phyloP scores from a whole-genome alignment of 2,888 invertebrate genomes.

The Eupithecia inturbata region DNA sequence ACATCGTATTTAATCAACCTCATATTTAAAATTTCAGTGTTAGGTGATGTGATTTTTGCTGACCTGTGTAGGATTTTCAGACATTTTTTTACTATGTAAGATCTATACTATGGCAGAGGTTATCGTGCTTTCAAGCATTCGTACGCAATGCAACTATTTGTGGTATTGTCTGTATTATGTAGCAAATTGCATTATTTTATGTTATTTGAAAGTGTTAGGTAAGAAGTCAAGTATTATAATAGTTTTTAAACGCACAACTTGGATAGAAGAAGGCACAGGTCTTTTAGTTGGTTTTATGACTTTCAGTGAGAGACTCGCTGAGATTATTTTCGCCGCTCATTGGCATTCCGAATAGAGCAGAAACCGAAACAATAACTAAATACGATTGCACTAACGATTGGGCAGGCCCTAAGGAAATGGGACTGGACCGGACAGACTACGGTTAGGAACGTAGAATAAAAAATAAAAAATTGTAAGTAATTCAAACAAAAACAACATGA shows the following conservation, averaged over 20 bases:
- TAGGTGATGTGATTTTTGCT: background rate
- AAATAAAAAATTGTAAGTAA: too few relatives aligned
- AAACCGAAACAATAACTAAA: too few relatives aligned
- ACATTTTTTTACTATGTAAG: background rate
- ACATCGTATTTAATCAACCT: too few relatives aligned
- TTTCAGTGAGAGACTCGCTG: too few relatives aligned
- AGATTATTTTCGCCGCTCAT: too few relatives aligned
- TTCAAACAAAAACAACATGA: too few relatives aligned
- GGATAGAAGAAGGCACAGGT: background rate
- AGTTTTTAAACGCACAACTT: background rate
- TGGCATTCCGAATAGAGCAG: too few relatives aligned
- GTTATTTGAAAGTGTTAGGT: constrained; percentile 5
- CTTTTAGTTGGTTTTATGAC: too few relatives aligned
- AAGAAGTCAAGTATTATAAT: background rate
- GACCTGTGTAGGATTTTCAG: background rate
- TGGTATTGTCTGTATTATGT: constrained; percentile 25
- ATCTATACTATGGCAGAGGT: constrained; percentile 22
- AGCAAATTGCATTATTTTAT: constrained; percentile 15
- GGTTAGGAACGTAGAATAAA: too few relatives aligned
- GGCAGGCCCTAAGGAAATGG: too few relatives aligned
- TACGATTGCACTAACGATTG: too few relatives aligned
- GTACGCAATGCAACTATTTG: constrained; percentile 26
- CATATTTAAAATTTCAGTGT: background rate
- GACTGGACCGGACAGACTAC: too few relatives aligned
- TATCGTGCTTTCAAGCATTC: constrained; percentile 28